phyloP scores from a whole-genome alignment of 1,140 invertebrate species.

The Drosophila albomicans region DNA sequence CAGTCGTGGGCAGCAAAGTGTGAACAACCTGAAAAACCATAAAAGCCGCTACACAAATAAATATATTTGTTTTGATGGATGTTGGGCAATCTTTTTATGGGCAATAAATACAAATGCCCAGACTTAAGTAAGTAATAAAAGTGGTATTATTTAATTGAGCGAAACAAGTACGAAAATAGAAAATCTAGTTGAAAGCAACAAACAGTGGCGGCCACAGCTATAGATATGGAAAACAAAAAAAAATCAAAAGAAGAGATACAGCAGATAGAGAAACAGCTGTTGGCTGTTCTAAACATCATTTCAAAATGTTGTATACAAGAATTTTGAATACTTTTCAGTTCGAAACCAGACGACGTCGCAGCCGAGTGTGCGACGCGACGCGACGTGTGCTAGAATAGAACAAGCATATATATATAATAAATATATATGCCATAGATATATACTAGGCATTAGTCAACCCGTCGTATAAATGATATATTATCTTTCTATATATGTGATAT shows the following conservation, averaged over 20 bases:
- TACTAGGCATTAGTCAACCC: constrained; percentile 2
- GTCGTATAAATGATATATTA: constrained; percentile 1
- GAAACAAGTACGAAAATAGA: constrained; percentile 6
- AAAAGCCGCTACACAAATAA: not conserved
- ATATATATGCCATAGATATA: constrained; percentile 1
- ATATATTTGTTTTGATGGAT: not conserved
- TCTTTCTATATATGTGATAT: not conserved
- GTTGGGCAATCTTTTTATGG: constrained; percentile 2
- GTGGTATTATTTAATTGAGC: not conserved
- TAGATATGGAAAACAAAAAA: not conserved
- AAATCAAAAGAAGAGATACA: not conserved
- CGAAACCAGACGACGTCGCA: constrained; percentile 56
- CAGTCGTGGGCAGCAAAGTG: constrained; percentile 21
- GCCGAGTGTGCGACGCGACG: constrained; percentile 47
- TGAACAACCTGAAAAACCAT: not conserved
- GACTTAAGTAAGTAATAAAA: not conserved
- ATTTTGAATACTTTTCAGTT: constrained; percentile 57
- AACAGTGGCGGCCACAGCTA: not conserved
- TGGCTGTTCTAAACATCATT: constrained; percentile 3
- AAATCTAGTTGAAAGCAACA: not conserved
- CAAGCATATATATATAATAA: constrained; percentile 23
- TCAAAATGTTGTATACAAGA: constrained; percentile 44
- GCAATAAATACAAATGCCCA: constrained; percentile 6
- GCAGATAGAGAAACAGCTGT: constrained; percentile 8
- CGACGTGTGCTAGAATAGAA: constrained; percentile 21